A percentile compares a stretch with the other conserved stretches of the same genome.
These are phyloP conservation scores for Muricea muricata DNA, from an alignment of 92 coral and sea anemone genomes.

Conservation along the genomic window DNA sequence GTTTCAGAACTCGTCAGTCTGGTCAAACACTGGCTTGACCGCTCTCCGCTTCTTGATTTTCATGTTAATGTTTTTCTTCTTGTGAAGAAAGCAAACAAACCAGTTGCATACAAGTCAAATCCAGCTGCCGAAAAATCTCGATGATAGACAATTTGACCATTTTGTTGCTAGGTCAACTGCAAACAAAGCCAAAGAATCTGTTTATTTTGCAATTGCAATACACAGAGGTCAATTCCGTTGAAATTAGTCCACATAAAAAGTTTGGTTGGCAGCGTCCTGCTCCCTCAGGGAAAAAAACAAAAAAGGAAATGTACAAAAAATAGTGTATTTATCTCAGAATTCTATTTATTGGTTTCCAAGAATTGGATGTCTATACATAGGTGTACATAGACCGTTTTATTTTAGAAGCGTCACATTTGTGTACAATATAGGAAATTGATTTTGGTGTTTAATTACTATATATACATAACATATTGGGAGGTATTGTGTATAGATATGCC, in stretches of 20 bases:
- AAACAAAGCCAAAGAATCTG: not conserved
- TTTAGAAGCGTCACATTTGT: not conserved
- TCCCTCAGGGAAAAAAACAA: conserved; percentile 2
- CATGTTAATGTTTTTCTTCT: conserved; percentile 90
- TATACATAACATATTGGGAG: not conserved
- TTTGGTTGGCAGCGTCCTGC: not conserved
- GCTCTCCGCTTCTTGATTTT: conserved; percentile 91
- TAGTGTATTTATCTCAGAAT: conserved; percentile 26
- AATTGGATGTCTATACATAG: not conserved
- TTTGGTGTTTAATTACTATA: not conserved
- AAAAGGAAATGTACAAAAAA: conserved; percentile 42
- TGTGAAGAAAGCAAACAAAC: conserved; percentile 68
- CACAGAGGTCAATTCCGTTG: no score
- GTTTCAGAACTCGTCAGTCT: conserved; percentile 90
- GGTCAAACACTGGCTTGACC: conserved; percentile 86
- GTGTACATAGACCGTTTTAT: conserved; percentile 1
- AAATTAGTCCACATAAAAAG: no score
- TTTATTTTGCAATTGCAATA: not conserved
- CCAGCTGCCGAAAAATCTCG: not conserved
- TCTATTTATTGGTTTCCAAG: conserved; percentile 13
- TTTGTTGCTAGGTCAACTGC: not conserved
- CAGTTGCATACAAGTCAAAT: not conserved
- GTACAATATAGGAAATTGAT: not conserved
- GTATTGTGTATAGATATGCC: not conserved
- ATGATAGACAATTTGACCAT: not conserved